A percentile compares a stretch with the other conserved stretches of the same genome.
Evolutionary conservation across 1,140 invertebrate species (phyloP).

Genomic region (Calliphora vicina): DNA sequence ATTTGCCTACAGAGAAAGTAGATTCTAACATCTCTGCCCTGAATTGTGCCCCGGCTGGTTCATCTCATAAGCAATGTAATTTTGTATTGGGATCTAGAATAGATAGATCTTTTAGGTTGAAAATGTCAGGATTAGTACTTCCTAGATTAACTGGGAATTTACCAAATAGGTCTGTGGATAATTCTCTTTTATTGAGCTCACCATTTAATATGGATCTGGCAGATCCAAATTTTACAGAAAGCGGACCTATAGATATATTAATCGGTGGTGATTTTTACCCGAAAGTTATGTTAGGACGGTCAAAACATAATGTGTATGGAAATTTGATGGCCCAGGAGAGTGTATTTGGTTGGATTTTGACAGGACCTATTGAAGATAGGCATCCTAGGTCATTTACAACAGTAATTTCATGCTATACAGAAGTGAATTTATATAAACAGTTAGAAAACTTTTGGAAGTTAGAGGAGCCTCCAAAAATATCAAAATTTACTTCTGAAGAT

Average conservation of each 20-base stretch:
- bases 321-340: not conserved
- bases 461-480: not conserved
- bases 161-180: not conserved
- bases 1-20: not conserved
- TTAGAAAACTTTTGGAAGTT: not conserved
- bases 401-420: not conserved
- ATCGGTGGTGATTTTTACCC: not conserved
- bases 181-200: too few relatives aligned
- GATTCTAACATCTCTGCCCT: not conserved
- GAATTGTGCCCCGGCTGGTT: not conserved
- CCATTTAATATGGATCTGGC: not conserved
- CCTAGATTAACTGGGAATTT: not conserved
- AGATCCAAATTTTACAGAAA: not conserved
- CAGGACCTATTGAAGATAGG: too few relatives aligned
- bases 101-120: not conserved
- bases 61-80: not conserved
- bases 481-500: not conserved
- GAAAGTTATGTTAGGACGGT: not conserved
- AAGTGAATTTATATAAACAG: not conserved
- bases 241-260: not conserved
- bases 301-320: not conserved
- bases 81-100: not conserved
- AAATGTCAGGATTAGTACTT: not conserved
- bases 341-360: too few relatives aligned
- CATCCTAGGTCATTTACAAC: too few relatives aligned